Evolutionary conservation across 1,140 invertebrate species (phyloP), one percentile per base, ranked within the genome.

Genomic region (Helicoverpa zea): DNA sequence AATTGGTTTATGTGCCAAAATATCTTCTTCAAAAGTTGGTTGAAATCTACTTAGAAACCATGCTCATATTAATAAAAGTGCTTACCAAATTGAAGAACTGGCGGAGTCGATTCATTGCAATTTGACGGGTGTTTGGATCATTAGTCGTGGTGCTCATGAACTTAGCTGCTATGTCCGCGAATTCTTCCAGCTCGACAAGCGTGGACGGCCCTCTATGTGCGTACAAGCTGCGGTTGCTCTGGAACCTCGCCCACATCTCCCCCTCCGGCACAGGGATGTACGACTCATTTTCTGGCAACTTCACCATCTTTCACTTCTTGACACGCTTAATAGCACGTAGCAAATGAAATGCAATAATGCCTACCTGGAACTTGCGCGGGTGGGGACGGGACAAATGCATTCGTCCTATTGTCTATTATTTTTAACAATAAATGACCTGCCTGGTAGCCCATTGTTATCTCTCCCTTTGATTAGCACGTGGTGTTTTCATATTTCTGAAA

Each of bases 31-130:
- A 5, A 43, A 43, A 5, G 5, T 9, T 9, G 35, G 5, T 43
- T 43, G 5, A 43, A 43, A 43, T 0, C 9, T 43, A 43, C 35
- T 9, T 43, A 7, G 35, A 43, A 43, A 43, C 1, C 35, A 9
- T 43, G 35, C 35, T 43, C 35, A 43, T 43, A 43, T 43, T 43
- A 7, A 58, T 47, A 16, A 68, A 30, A 23, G 1, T 29, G 10
- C 75, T 56, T 84, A 88, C 87, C 81, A 88, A 81, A 35, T 88
- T 88, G 51, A 82, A 85, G n/a, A 81, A 70, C 66, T 83, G 81
- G 16, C 87, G 68, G 30, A 88, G 47, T 51, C 77, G 61, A 79
- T 87, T 83, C 80, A 88, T 88, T 0, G 83, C 85, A 1, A 58
- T 70, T 5, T 58, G 70, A 2, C 29, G 52, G 5, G 4, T 9